Conservation (phyloP, 2,113 vertebrate species). For the Plestiodon gilberti region DNA sequence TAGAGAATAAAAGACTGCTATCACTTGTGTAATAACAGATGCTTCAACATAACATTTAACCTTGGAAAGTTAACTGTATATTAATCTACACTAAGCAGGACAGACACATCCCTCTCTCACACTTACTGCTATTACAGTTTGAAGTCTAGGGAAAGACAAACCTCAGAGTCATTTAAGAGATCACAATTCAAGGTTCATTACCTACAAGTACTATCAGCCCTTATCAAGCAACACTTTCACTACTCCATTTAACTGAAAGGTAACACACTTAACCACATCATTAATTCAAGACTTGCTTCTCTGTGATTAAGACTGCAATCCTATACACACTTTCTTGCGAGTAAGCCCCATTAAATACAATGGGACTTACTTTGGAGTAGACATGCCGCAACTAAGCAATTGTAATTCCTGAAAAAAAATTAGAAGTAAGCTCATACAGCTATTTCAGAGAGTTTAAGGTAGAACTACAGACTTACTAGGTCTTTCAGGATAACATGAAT, state of each 20-base stretch:
- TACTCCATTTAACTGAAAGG: background rate
- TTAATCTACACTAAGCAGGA: accelerated
- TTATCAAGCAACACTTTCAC: constrained; percentile 10
- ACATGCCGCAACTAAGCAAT: background rate
- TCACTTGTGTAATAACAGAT: background rate
- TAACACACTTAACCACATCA: constrained; percentile 3
- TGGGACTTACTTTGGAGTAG: too few species aligned
- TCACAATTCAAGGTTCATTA: background rate
- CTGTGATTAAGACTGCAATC: background rate
- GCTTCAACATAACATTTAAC: background rate
- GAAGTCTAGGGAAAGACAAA: background rate
- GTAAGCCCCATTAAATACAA: too few species aligned
- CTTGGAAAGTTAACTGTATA: background rate
- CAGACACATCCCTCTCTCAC: background rate
- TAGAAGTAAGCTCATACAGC: background rate
- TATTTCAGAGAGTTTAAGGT: background rate
- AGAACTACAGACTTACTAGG: background rate
- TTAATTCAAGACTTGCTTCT: background rate
- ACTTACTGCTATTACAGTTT: background rate
- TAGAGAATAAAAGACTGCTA: background rate
- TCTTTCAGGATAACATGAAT: background rate
- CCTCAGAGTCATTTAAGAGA: background rate
- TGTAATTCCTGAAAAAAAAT: background rate
- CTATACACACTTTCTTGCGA: too few species aligned
- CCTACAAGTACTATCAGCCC: background rate